A percentile compares a stretch with the other conserved stretches of the same genome.
These are phyloP conservation scores for Ennomos quercinarius DNA, from an alignment of 2,888 invertebrate species.

Conservation along the genomic window DNA sequence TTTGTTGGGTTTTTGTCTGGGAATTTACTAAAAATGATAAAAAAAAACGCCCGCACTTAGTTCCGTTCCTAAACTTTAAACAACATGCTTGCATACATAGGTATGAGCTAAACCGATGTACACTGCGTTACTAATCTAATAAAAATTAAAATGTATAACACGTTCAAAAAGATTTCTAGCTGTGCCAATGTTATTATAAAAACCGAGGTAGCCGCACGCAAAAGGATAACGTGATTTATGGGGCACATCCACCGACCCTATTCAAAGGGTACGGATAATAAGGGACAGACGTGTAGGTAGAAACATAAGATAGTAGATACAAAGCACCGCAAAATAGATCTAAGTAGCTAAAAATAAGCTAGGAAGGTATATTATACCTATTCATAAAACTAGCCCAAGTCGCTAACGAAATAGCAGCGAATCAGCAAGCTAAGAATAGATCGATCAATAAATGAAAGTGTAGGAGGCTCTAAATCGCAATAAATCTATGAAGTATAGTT, in stretches of 20 bases:
- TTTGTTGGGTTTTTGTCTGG: no score
- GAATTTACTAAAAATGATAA: no score
- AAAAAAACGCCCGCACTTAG: no score
- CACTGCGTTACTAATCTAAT: no score
- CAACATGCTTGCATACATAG: no score
- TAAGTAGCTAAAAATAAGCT: not conserved
- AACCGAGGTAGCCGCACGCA: slow-evolving; percentile 22
- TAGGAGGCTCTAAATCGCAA: slow-evolving; percentile 6
- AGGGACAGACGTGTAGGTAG: slow-evolving; percentile 2
- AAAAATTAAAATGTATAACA: not conserved
- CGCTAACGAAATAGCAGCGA: slow-evolving; percentile 26
- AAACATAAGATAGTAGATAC: not conserved
- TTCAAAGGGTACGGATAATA: slow-evolving; percentile 30
- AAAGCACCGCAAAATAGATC: not conserved
- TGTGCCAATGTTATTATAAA: slow-evolving; percentile 12
- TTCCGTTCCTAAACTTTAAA: no score
- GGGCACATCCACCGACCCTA: slow-evolving; percentile 30
- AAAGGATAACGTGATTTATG: slow-evolving; percentile 37
- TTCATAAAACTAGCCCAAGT: slow-evolving; percentile 36
- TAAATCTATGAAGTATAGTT: not conserved
- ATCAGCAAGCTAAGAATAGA: slow-evolving; percentile 27
- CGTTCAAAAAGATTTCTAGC: not conserved
- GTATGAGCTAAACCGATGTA: no score
- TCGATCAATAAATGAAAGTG: slow-evolving; percentile 16
- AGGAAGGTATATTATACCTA: slow-evolving; percentile 11